Evolutionary conservation across 92 coral and sea anemone species (phyloP), one percentile per base, ranked within the genome.

Genomic region (Epizoanthus ramosus): DNA sequence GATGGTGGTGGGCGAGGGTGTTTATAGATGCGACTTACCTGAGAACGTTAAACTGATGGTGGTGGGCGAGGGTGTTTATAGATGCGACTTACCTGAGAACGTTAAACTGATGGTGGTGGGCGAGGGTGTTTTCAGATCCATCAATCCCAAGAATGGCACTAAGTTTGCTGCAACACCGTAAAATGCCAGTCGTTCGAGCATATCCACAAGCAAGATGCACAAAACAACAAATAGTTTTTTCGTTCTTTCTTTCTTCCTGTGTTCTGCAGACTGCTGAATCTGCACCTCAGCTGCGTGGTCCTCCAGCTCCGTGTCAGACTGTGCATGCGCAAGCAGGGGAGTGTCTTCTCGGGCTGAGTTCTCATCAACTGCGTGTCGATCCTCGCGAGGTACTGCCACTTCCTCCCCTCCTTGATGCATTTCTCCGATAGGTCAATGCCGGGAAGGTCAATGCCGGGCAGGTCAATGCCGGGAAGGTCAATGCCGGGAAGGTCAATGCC

Each of bases 141-240:
- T 84, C 66, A 74, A 75, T 63, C 87, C 90, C 19, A 92, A 86
- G 58, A 81, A 94, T 33, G 91, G 68, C 60, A 92, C 92, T 28
- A 94, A 88, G 85, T 94, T 94, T 14, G 92, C 94, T 28, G 80
- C 82, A 14, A 94, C 85, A 7, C 96, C 98, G 86, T 92, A 94
- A 86, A 92, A 90, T 15, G 98, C 86, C 67, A 94, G 87, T 18
- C 92, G 85, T 50, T 94, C 94, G 41, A 92, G 90, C 73, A 92
- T 52, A 64, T 86, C 92, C 10, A 92, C 89, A 19, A 92, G 63
- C 83, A 94, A 82, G 57, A 94, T 92, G 57, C 91, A 90, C 18
- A 92, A 41, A 13, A 91, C 95, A 41, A 85, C 71, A 33, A 82
- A 22, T 35, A 81, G 19, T 58, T 89, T 85, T 58, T 91, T 85